These are phyloP conservation scores for Nephrotoma guestfalica DNA, from an alignment of 2,888 invertebrate species.

Conservation along the genomic window DNA sequence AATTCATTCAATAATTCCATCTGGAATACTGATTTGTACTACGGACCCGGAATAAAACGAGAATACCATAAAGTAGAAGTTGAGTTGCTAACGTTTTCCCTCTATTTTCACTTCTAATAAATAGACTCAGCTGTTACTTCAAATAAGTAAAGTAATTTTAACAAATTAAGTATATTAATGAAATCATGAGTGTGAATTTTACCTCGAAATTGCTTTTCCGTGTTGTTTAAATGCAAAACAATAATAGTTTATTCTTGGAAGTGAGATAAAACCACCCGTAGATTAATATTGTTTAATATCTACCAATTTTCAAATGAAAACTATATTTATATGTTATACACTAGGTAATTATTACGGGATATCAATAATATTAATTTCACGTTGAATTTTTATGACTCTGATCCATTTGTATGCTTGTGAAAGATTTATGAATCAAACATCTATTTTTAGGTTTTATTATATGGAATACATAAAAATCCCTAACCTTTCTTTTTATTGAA, in stretches of 20 bases:
- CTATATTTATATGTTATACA: background rate
- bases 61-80: too few species aligned
- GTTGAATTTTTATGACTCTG: background rate
- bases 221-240: too few species aligned
- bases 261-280: background rate
- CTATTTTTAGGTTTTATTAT: background rate
- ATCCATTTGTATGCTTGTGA: background rate
- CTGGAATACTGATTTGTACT: too few species aligned
- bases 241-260: background rate
- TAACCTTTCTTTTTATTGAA: background rate
- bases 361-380: background rate
- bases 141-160: too few species aligned
- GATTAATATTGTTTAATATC: background rate
- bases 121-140: too few species aligned
- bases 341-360: background rate
- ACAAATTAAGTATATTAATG: too few species aligned
- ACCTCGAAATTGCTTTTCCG: too few species aligned
- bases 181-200: too few species aligned
- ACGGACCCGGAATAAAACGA: too few species aligned
- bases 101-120: too few species aligned
- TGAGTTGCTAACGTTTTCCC: too few species aligned
- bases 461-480: background rate
- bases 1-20: too few species aligned
- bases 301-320: background rate
- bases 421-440: background rate